phyloP scores from a whole-genome alignment of 2,113 vertebrate genomes.

The Burhinus bistriatus region DNA sequence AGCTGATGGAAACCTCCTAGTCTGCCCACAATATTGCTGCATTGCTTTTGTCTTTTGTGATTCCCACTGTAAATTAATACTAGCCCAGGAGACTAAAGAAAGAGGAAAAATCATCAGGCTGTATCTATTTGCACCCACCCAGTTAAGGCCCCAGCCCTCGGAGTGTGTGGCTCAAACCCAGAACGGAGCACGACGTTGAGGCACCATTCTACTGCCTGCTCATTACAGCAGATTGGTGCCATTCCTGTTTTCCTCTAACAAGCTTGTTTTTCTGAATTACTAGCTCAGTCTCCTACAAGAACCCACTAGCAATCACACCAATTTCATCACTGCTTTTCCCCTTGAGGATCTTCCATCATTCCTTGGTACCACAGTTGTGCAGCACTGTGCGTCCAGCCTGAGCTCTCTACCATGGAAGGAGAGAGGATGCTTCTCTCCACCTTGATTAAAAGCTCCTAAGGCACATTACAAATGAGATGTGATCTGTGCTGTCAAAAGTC shows the following conservation, averaged over 20 bases:
- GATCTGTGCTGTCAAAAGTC: slow-evolving; percentile 12
- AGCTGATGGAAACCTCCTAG: not conserved
- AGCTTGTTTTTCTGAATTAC: not conserved
- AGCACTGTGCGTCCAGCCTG: not conserved
- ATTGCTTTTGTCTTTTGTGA: not conserved
- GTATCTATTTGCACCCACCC: not conserved
- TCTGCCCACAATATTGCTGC: not conserved
- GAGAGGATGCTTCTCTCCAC: not conserved
- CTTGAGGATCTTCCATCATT: not conserved
- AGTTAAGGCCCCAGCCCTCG: not conserved
- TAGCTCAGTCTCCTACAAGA: not conserved
- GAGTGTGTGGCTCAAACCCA: not conserved
- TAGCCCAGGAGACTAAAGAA: not conserved
- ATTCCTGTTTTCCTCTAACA: not conserved
- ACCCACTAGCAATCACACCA: not conserved
- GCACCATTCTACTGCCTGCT: not conserved
- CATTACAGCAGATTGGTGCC: not conserved
- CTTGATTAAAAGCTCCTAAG: not conserved
- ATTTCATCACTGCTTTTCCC: slow-evolving; percentile 14
- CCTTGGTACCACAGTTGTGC: not conserved
- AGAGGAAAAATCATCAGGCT: not conserved
- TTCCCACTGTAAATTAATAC: not conserved
- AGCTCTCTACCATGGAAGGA: not conserved
- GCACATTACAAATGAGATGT: slow-evolving; percentile 18
- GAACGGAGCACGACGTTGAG: not conserved